Conservation (phyloP, 53 echinoderm and acorn worm species). For the Arbacia lixula region DNA sequence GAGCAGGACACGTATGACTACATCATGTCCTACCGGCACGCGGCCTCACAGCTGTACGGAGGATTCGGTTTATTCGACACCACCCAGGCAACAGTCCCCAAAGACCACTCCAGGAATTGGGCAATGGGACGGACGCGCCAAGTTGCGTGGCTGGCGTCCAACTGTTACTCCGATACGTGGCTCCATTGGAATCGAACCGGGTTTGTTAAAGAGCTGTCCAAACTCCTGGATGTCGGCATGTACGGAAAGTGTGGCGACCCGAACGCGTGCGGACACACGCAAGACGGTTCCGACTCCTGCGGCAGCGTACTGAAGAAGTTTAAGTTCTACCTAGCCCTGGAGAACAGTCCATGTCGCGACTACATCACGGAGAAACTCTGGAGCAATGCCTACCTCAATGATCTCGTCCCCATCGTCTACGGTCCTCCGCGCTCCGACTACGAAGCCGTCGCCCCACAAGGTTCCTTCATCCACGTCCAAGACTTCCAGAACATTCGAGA, state of each 20-base stretch:
- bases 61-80: conserved; percentile 9
- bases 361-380: conserved; percentile 75
- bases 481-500: conserved; percentile 40
- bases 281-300: conserved; percentile 6
- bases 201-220: conserved; percentile 51
- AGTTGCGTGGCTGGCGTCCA: conserved; percentile 68
- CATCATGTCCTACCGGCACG: conserved; percentile 19
- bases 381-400: conserved; percentile 59
- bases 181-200: conserved; percentile 52
- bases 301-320: conserved; percentile 41
- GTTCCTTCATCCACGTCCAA: conserved; percentile 68
- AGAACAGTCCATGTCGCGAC: conserved; percentile 68
- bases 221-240: conserved; percentile 37
- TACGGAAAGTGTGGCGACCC: conserved; percentile 52
- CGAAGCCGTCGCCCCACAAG: conserved; percentile 56
- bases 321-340: conserved; percentile 69
- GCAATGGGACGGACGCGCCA: conserved; percentile 39
- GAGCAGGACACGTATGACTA: conserved; percentile 11
- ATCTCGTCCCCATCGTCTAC: conserved; percentile 60
- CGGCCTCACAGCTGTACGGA: conserved; percentile 10
- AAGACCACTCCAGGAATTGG: conserved; percentile 37
- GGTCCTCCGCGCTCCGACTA: conserved; percentile 31
- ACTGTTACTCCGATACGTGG: conserved; percentile 39
- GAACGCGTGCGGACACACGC: background rate
- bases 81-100: background rate